These are phyloP conservation scores for Hemibagrus guttatus DNA, from an alignment of 2,797 vertebrate species.

Conservation along the genomic window DNA sequence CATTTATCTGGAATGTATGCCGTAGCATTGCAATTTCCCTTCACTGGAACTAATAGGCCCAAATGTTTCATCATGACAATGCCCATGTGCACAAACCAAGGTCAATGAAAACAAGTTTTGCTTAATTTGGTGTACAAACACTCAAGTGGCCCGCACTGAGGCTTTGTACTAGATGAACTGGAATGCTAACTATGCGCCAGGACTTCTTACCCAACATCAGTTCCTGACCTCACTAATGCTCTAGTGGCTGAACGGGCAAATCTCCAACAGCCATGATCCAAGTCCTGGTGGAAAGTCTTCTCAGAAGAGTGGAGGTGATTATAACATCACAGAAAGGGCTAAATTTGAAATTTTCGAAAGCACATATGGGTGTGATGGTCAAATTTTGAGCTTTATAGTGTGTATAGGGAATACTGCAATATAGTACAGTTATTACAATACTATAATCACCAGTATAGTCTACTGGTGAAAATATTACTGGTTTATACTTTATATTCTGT, in stretches of 20 bases:
- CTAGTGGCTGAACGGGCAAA: background rate
- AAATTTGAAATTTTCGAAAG: background rate
- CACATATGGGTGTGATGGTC: background rate
- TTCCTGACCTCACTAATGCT: background rate
- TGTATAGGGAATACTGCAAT: background rate
- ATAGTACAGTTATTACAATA: background rate
- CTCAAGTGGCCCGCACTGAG: background rate
- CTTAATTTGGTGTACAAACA: background rate
- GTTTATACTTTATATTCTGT: constrained; percentile 5
- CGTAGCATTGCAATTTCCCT: background rate
- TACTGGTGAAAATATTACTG: background rate
- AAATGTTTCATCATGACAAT: background rate
- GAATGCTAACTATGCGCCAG: background rate
- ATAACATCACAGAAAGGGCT: background rate
- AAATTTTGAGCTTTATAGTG: background rate
- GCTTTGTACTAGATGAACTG: background rate
- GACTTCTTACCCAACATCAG: background rate
- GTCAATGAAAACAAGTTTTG: background rate
- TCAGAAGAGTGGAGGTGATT: background rate
- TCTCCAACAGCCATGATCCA: background rate
- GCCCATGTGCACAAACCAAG: background rate
- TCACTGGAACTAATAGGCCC: background rate
- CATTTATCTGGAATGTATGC: background rate
- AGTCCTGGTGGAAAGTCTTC: background rate
- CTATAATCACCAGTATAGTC: background rate